Percentiles rank a stretch among this genome's conserved stretches.
Conservation (phyloP, 1,140 invertebrate genomes). For the Liolophura sinensis region DNA sequence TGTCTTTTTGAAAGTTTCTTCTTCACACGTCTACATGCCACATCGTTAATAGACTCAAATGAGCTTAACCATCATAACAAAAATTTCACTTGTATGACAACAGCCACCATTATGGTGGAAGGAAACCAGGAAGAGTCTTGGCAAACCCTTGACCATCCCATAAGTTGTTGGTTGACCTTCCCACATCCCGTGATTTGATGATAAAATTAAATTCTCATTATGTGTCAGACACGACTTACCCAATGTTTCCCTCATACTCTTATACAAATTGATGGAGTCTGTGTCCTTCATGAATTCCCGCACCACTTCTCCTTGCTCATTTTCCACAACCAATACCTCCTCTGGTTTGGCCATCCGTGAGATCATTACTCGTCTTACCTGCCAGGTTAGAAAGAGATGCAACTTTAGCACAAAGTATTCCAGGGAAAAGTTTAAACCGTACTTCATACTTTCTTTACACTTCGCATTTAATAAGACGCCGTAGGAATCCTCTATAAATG, state of each 20-base stretch:
- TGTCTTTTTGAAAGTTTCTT: too few species aligned
- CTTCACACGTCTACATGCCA: too few species aligned
- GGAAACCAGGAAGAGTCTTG: too few species aligned
- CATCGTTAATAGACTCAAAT: too few species aligned
- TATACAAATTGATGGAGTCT: slow-evolving; percentile 99
- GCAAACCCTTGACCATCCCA: too few species aligned
- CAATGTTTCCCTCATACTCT: slow-evolving; percentile 99
- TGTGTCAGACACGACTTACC: slow-evolving; percentile 38
- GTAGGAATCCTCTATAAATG: too few species aligned
- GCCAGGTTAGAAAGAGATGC: not conserved
- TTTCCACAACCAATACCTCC: slow-evolving; percentile 99
- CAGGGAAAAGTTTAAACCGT: not conserved
- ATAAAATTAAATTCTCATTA: not conserved
- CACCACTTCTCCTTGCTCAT: slow-evolving; percentile 99
- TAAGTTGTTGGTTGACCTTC: not conserved
- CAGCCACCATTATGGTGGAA: too few species aligned
- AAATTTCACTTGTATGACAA: too few species aligned
- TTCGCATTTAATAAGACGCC: too few species aligned
- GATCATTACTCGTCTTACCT: slow-evolving; percentile 98
- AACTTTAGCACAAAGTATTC: not conserved
- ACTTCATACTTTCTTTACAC: not conserved
- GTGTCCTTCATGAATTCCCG: slow-evolving; percentile 99
- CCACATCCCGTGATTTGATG: too few species aligned
- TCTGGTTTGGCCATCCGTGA: slow-evolving; percentile 99
- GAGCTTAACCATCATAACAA: too few species aligned